Conservation (phyloP, 2,113 vertebrate genomes). For the Alosa alosa region DNA sequence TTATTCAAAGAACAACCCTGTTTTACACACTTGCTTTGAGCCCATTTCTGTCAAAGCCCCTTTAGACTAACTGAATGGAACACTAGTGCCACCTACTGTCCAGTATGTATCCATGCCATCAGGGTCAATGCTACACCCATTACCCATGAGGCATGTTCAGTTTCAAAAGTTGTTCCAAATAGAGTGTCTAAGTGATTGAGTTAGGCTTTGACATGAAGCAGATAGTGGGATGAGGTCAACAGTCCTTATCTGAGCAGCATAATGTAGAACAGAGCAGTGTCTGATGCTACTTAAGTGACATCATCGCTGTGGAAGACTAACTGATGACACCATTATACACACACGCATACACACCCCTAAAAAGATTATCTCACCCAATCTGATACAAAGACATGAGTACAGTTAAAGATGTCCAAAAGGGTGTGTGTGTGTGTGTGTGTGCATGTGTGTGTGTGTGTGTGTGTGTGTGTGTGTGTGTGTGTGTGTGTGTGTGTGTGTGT, state of each 20-base stretch:
- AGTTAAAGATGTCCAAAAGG: background rate
- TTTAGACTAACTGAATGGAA: background rate
- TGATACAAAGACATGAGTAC: background rate
- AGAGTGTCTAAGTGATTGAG: background rate
- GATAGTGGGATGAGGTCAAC: background rate
- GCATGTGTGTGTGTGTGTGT: no score
- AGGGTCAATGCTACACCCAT: background rate
- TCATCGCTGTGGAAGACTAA: background rate
- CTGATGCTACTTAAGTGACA: background rate
- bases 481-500: no score
- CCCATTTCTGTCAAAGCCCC: background rate
- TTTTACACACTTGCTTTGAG: background rate
- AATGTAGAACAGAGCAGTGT: background rate
- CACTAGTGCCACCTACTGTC: slow-evolving; percentile 16
- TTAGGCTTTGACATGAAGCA: background rate
- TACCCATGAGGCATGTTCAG: background rate
- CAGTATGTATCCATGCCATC: background rate
- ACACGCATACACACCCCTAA: background rate
- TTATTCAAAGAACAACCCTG: background rate
- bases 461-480: no score
- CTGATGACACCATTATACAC: background rate
- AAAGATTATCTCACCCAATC: background rate
- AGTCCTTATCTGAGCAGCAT: background rate
- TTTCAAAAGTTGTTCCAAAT: background rate
- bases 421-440: background rate